These are phyloP conservation scores for Fregata magnificens DNA, from an alignment of 2,113 vertebrate species.

Conservation along the genomic window DNA sequence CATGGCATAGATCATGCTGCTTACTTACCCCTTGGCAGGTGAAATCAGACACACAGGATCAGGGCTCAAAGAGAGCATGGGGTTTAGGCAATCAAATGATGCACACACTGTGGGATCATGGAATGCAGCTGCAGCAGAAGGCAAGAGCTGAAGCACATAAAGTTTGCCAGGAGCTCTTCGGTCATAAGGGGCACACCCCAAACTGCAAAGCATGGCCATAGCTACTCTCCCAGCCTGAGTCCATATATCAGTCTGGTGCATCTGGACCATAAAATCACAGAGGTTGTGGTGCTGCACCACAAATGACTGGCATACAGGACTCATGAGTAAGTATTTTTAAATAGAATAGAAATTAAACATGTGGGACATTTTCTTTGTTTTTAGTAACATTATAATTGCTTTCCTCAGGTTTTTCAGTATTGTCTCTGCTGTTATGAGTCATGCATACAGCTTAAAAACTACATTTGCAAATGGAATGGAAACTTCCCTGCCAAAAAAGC, in stretches of 20 bases:
- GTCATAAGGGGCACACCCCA: not conserved
- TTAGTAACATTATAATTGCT: not conserved
- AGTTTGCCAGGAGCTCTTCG: not conserved
- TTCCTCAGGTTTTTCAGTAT: not conserved
- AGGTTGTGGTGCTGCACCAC: not conserved
- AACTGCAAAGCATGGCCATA: not conserved
- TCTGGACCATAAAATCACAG: not conserved
- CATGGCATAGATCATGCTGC: not conserved
- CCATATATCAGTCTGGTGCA: not conserved
- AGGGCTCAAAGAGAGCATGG: not conserved
- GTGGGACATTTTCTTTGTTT: not conserved
- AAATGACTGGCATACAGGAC: not conserved
- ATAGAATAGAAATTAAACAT: not conserved
- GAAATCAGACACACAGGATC: not conserved
- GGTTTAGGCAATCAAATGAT: not conserved
- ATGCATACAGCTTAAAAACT: not conserved
- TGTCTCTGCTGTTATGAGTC: not conserved
- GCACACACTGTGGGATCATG: fast-evolving
- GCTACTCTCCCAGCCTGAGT: not conserved
- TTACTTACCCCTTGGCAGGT: not conserved
- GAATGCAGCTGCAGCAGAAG: not conserved
- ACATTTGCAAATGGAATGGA: not conserved
- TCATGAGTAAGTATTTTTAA: not conserved
- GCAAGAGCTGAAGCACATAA: not conserved
- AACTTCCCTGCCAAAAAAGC: not conserved